A percentile compares a stretch with the other conserved stretches of the same genome.
Conservation (phyloP, 2,888 invertebrate species). For the Bembecia ichneumoniformis region DNA sequence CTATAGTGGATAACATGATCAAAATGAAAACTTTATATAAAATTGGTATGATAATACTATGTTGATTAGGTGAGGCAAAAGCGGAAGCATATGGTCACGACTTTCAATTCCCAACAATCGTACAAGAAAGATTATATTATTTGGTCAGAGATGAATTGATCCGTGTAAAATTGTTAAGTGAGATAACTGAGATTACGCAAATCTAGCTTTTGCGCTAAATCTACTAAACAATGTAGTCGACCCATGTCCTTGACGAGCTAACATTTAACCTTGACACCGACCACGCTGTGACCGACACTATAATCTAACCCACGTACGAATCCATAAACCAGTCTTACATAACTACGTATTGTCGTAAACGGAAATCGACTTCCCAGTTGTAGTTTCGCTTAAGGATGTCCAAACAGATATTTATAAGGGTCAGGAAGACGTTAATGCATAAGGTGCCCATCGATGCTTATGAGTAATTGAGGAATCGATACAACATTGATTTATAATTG, state of each 20-base stretch:
- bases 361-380: slow-evolving; percentile 14
- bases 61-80: too few species aligned
- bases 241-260: slow-evolving; percentile 1
- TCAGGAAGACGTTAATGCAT: not conserved
- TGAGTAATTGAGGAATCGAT: too few species aligned
- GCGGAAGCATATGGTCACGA: too few species aligned
- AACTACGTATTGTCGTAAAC: slow-evolving; percentile 5
- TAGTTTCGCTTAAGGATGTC: not conserved
- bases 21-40: too few species aligned
- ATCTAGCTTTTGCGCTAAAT: not conserved
- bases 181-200: not conserved
- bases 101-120: too few species aligned
- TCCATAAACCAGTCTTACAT: slow-evolving; percentile 1
- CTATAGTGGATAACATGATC: too few species aligned
- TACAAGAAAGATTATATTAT: too few species aligned
- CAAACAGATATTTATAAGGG: not conserved
- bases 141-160: too few species aligned
- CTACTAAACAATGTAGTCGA: not conserved
- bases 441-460: not conserved
- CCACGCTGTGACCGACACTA: not conserved
- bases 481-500: too few species aligned
- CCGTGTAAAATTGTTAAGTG: too few species aligned
- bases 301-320: slow-evolving; percentile 1
- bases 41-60: too few species aligned
- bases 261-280: slow-evolving; percentile 5